Base-by-base conservation (phyloP, 2,113 vertebrate species). In the Pleuronectes platessa region DNA sequence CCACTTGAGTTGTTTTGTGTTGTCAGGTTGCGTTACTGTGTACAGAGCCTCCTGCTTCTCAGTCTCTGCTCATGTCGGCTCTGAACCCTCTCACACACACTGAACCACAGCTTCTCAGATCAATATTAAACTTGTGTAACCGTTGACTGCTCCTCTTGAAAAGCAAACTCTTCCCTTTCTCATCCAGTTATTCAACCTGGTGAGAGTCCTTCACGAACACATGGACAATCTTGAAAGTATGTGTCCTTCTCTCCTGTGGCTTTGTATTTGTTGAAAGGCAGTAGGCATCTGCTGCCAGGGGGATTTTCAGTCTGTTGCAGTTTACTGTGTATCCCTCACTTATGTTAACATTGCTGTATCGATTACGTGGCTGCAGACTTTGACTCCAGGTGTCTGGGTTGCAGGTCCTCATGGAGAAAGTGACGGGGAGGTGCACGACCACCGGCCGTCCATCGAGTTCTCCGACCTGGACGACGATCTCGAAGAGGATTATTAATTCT, bases 141-240 rank as follows among this genome's bases (percentile, higher is more conserved):
- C 62, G 9, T 60, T 71, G 27, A 68, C 63, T n/a, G 80, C 67
- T 78, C 10, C 64, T 51, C 59, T 82, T 86, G 35, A 78, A 82
- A 65, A 65, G 53, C 74, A 21, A 27, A 80, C 42, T 72, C 69
- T 86, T 80, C 82, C 80, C 63, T 95, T 91, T 96, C 95, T 96
- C 95, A 94, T 82, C 78, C 82, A 99, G 98, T 97, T 98, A 93
- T 97, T 98, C 96, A 97, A 97, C 95, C 96, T 99, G 96, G 96
- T 96, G 94, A 97, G 96, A 96, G 96, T 96, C 93, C 97, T 99
- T 95, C 97, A 98, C 86, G 96, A 97, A 94, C 96, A 98, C 96
- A 97, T 98, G 97, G 97, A 98, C 96, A 97, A 96, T 96, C 96
- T 97, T 92, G 97, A 98, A 97, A 98, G 98, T 99, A 99, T 17